Conservation (phyloP, 2,888 invertebrate genomes). For the Ornithoptera priamus region DNA sequence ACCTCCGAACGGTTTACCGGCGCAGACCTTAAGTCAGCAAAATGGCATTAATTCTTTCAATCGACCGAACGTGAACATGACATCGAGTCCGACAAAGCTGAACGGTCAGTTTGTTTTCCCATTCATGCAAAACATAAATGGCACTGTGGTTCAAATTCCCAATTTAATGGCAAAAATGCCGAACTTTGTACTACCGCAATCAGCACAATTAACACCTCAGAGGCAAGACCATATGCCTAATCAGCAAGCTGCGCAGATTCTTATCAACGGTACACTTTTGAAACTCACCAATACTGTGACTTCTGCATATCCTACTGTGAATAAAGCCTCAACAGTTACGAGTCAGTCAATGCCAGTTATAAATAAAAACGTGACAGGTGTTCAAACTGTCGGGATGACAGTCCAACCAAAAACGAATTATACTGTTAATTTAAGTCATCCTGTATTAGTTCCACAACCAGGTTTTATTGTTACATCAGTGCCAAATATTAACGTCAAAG, state of each 20-base stretch:
- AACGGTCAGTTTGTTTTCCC: conserved; percentile 81
- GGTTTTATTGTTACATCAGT: conserved; percentile 77
- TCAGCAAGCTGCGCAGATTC: conserved; percentile 70
- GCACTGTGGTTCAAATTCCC: conserved; percentile 81
- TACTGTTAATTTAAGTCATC: conserved; percentile 76
- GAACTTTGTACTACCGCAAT: conserved; percentile 73
- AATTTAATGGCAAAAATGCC: conserved; percentile 81
- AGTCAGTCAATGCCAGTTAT: conserved; percentile 64
- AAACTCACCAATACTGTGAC: conserved; percentile 69
- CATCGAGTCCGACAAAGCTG: conserved; percentile 68
- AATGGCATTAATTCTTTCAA: conserved; percentile 64
- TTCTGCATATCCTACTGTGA: conserved; percentile 56
- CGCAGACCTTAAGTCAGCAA: conserved; percentile 63
- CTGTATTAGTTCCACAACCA: conserved; percentile 71
- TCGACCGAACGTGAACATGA: conserved; percentile 65
- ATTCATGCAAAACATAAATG: conserved; percentile 80
- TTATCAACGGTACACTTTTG: conserved; percentile 75
- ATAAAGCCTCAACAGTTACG: conserved; percentile 61
- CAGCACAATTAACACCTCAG: conserved; percentile 57
- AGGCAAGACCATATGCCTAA: conserved; percentile 74
- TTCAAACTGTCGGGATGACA: conserved; percentile 71
- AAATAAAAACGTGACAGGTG: conserved; percentile 71
- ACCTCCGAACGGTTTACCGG: conserved; percentile 72
- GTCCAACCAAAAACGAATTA: conserved; percentile 76
- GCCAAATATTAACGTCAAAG: conserved; percentile 76